Percentiles rank a stretch among this genome's conserved stretches.
phyloP scores from a whole-genome alignment of 23 tunicate species.

The Pegea sp. region DNA sequence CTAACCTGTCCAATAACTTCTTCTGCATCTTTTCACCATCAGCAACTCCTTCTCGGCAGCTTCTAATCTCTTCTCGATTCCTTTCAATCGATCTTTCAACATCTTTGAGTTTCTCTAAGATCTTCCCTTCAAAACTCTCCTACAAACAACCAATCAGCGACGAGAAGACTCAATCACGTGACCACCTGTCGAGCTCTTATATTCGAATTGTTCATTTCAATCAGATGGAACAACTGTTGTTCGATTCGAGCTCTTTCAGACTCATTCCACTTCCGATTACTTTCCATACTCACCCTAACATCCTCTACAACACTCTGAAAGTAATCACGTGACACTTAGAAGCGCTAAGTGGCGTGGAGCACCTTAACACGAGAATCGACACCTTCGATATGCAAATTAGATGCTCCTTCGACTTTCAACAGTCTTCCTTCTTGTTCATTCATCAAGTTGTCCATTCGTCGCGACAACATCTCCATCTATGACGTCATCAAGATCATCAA shows the following conservation, averaged over 20 bases:
- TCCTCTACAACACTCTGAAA: slow-evolving; percentile 69
- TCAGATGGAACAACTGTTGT: slow-evolving; percentile 49
- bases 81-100: slow-evolving; percentile 50
- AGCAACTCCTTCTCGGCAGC: slow-evolving; percentile 27
- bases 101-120: slow-evolving; percentile 35
- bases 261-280: slow-evolving; percentile 79
- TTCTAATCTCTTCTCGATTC: slow-evolving; percentile 21
- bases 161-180: not conserved
- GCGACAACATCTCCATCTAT: slow-evolving; percentile 31
- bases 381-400: slow-evolving; percentile 43
- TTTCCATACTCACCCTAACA: slow-evolving; percentile 51
- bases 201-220: slow-evolving; percentile 31
- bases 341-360: no score
- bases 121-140: slow-evolving; percentile 45
- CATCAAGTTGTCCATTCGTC: slow-evolving; percentile 34
- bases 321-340: no score
- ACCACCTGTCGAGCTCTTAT: slow-evolving; percentile 53
- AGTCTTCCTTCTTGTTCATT: slow-evolving; percentile 58
- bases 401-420: slow-evolving; percentile 29
- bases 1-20: no score
- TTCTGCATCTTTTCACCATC: no score
- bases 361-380: slow-evolving; percentile 59
- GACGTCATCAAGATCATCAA: no score
- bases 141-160: no score
- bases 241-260: slow-evolving; percentile 64